Conservation (phyloP, 2,888 invertebrate species). For the Nowickia ferox region DNA sequence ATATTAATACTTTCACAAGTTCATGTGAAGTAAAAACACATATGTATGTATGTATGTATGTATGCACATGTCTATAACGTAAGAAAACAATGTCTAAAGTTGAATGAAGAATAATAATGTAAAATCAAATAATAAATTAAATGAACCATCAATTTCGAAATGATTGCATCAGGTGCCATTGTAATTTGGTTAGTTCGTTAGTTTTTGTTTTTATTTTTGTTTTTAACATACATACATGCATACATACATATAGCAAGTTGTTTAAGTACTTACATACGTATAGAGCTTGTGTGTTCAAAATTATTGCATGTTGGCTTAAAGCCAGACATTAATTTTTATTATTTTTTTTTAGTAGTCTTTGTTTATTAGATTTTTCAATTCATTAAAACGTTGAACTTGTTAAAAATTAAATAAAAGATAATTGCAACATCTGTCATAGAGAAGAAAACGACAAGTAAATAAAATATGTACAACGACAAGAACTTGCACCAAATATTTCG, state of each 20-base stretch:
- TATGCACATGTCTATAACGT: not conserved
- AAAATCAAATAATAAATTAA: constrained; percentile 58
- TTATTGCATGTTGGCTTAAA: constrained; percentile 66
- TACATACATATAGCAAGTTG: not conserved
- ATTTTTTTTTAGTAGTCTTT: constrained; percentile 33
- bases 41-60: not conserved
- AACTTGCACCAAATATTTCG: constrained; percentile 1
- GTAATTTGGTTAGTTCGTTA: constrained; percentile 16
- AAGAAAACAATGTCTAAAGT: constrained; percentile 24
- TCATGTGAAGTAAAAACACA: not conserved
- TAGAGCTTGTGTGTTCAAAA: constrained; percentile 25
- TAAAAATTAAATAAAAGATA: constrained; percentile 37
- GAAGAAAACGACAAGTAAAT: constrained; percentile 9
- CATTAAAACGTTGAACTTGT: constrained; percentile 72
- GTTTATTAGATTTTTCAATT: constrained; percentile 53
- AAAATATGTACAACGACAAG: not conserved
- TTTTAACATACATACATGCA: not conserved
- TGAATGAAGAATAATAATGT: constrained; percentile 43
- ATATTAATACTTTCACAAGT: too few relatives aligned
- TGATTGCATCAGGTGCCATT: constrained; percentile 70
- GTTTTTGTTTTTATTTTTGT: constrained; percentile 23
- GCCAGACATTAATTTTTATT: constrained; percentile 62
- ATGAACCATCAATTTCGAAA: constrained; percentile 60
- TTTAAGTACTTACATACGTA: not conserved
- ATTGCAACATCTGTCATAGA: constrained; percentile 49